phyloP scores from a whole-genome alignment of 35 echinoderm and acorn worm genomes.

The Nesometra sesokonis region DNA sequence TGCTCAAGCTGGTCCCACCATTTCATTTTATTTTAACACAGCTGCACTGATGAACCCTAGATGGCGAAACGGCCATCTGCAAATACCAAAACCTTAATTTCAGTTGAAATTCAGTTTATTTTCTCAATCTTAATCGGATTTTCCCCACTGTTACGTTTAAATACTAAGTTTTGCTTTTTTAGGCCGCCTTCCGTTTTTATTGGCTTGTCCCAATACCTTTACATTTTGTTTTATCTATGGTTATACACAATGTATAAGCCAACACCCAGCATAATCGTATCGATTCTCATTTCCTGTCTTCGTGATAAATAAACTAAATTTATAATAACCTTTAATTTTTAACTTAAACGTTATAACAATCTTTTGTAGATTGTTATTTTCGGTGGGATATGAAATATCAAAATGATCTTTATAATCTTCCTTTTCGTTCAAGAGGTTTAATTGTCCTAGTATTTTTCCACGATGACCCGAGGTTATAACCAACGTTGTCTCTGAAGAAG shows the following conservation, averaged over 20 bases:
- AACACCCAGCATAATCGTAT: not conserved
- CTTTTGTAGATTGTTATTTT: not conserved
- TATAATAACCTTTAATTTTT: not conserved
- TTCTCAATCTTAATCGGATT: too few species aligned
- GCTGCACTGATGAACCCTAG: too few species aligned
- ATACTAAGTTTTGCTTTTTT: too few species aligned
- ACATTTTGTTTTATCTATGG: too few species aligned
- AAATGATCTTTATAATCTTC: not conserved
- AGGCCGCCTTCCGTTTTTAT: too few species aligned
- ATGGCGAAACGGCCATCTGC: too few species aligned
- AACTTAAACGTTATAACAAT: not conserved
- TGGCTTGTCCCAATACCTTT: too few species aligned
- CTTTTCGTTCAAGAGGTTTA: not conserved
- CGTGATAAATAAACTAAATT: not conserved
- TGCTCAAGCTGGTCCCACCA: too few species aligned
- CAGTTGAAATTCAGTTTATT: too few species aligned
- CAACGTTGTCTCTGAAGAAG: not conserved
- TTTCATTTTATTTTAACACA: too few species aligned
- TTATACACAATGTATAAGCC: not conserved
- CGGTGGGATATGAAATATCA: not conserved
- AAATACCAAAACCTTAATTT: too few species aligned
- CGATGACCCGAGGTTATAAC: not conserved
- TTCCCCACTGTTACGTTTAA: too few species aligned
- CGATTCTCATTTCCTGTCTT: not conserved
- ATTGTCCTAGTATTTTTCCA: not conserved